Conservation (phyloP, 2,888 invertebrate genomes). For the Phragmatobia fuliginosa region DNA sequence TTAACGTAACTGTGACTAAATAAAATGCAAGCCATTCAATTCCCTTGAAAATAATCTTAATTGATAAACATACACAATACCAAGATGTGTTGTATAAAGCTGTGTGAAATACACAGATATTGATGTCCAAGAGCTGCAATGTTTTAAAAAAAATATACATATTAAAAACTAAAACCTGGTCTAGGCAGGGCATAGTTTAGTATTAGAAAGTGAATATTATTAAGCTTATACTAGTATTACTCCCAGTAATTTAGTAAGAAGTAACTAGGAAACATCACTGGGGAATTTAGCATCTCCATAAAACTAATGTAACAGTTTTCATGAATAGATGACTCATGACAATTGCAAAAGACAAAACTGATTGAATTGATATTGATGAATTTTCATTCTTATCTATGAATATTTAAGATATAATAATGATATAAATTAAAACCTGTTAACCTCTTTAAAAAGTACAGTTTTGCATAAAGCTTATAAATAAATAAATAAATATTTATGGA, state of each 20-base stretch:
- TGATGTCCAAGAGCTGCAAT: conserved; percentile 78
- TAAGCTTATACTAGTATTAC: background rate
- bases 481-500: too few species aligned
- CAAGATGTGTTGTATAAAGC: conserved; percentile 68
- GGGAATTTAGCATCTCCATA: background rate
- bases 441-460: background rate
- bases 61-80: conserved; percentile 76
- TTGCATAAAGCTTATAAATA: background rate
- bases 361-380: background rate
- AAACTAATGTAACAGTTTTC: too few species aligned
- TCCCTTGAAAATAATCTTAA: conserved; percentile 24
- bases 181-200: background rate
- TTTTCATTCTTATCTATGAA: background rate
- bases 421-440: too few species aligned
- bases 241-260: background rate
- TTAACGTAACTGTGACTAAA: conserved; percentile 20
- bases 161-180: background rate
- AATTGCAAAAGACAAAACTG: too few species aligned
- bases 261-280: too few species aligned
- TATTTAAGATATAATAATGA: background rate
- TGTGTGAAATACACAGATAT: conserved; percentile 75
- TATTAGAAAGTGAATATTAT: background rate
- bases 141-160: conserved; percentile 23
- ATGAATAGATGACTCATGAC: too few species aligned
- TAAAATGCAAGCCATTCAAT: conserved; percentile 46